Conservation (phyloP, 1,140 invertebrate genomes). For the Brachionus sp. region DNA sequence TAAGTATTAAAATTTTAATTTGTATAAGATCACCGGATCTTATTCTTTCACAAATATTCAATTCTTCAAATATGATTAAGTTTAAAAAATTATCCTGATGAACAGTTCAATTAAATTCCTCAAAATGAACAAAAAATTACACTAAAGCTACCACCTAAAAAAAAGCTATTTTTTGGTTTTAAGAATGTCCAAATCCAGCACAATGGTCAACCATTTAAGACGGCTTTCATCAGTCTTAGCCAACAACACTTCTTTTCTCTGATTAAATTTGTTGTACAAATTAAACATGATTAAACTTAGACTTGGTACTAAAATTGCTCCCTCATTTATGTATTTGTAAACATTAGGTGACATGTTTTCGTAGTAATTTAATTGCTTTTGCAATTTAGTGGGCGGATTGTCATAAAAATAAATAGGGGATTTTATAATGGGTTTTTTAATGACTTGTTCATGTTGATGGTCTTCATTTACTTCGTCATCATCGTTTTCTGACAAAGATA, state of each 20-base stretch:
- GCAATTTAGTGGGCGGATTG: neutral
- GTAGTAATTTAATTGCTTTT: slow-evolving; percentile 22
- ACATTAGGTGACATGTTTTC: neutral
- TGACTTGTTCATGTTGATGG: neutral
- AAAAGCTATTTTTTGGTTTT: neutral
- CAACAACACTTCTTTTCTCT: neutral
- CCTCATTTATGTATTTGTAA: neutral
- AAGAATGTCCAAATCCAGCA: neutral
- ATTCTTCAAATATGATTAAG: neutral
- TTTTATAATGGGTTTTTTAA: neutral
- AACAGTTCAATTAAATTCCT: too few species aligned
- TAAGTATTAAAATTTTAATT: neutral
- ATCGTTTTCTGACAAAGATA: slow-evolving; percentile 10
- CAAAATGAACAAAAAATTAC: neutral
- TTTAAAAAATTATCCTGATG: too few species aligned
- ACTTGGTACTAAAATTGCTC: neutral
- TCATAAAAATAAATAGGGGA: slow-evolving; percentile 30
- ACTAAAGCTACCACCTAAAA: neutral
- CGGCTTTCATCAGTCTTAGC: neutral
- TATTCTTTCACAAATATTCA: neutral
- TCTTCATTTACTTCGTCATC: neutral
- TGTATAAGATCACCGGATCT: neutral
- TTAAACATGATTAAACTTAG: neutral
- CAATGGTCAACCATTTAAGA: neutral
- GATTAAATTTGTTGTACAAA: neutral